Percentiles rank a stretch among this genome's conserved stretches.
These are phyloP conservation scores for Chrysocyon brachyurus DNA, from an alignment of 2,797 vertebrate species.

Conservation along the genomic window DNA sequence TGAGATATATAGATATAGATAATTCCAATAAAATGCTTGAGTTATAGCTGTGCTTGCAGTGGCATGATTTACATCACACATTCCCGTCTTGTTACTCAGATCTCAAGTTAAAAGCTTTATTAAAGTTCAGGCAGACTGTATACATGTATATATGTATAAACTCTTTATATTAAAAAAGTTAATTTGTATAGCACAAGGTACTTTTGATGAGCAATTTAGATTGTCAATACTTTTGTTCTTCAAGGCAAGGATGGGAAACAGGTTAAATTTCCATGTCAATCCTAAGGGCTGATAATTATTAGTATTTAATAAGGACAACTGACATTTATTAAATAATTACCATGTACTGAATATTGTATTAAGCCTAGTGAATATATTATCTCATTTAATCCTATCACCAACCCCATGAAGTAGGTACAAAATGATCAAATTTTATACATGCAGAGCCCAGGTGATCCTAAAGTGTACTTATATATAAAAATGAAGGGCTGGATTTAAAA, in stretches of 20 bases:
- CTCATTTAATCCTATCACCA: slow-evolving; percentile 11
- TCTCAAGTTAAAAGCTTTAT: not conserved
- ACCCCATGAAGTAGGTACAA: not conserved
- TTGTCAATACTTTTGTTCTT: slow-evolving; percentile 5
- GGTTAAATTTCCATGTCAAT: not conserved
- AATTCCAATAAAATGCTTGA: slow-evolving; percentile 48
- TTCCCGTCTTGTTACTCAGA: not conserved
- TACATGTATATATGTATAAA: not conserved
- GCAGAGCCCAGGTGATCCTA: not conserved
- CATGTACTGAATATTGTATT: not conserved
- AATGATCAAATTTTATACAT: not conserved
- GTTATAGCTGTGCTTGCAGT: slow-evolving; percentile 28
- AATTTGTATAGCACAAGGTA: not conserved
- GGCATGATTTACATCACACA: slow-evolving; percentile 22
- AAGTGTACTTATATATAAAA: not conserved
- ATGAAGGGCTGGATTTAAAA: not conserved
- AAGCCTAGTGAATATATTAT: not conserved
- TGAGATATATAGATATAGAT: slow-evolving; percentile 51
- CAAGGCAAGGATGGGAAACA: not conserved
- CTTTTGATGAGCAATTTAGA: not conserved
- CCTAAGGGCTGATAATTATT: not conserved
- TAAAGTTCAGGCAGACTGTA: not conserved
- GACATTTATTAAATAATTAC: not conserved
- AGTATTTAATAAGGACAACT: slow-evolving; percentile 24
- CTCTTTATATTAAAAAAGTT: not conserved